These are phyloP conservation scores for Acanthosepion pharaonis DNA, from an alignment of 2,888 invertebrate species.

Conservation along the genomic window DNA sequence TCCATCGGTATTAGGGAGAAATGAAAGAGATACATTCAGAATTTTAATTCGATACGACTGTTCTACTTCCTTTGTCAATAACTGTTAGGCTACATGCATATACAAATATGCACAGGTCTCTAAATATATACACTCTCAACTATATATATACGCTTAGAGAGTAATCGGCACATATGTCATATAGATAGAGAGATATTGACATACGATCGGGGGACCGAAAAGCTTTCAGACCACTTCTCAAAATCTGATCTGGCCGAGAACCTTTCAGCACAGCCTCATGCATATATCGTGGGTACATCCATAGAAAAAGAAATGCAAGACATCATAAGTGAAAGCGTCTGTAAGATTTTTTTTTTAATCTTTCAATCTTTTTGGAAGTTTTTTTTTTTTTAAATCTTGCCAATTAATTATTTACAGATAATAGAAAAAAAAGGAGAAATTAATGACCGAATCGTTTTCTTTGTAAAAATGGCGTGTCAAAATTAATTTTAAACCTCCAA, in stretches of 20 bases:
- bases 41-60: too few relatives aligned
- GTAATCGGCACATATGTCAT: background rate
- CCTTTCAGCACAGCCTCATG: too few relatives aligned
- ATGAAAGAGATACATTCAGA: too few relatives aligned
- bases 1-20: too few relatives aligned
- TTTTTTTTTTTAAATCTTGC: background rate
- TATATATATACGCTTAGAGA: background rate
- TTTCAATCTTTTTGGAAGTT: background rate
- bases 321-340: background rate
- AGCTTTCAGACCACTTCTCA: too few relatives aligned
- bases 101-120: background rate
- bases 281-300: background rate
- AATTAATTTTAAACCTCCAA: background rate
- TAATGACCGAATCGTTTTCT: background rate
- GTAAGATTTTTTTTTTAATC: background rate
- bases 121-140: background rate
- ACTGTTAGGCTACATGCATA: background rate
- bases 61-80: too few relatives aligned
- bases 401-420: background rate
- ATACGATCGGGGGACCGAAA: background rate
- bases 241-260: too few relatives aligned
- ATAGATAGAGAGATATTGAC: background rate
- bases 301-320: background rate
- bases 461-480: background rate
- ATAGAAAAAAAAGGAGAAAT: background rate